Evolutionary conservation across 2,888 invertebrate species (phyloP).

Genomic region (Parasteatoda lunata): DNA sequence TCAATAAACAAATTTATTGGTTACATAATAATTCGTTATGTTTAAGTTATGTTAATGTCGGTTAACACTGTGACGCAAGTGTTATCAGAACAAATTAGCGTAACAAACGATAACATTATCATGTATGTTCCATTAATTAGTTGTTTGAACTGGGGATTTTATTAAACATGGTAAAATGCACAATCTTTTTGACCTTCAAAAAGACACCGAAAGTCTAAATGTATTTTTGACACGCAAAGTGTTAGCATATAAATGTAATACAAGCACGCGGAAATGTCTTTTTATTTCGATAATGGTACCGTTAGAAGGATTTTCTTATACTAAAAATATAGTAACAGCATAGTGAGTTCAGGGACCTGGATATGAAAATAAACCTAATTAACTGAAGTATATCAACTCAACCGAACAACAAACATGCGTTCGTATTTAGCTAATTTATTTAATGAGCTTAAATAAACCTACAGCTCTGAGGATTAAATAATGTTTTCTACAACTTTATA

Average conservation of each 20-base stretch:
- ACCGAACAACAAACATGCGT: not conserved
- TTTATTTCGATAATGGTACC: not conserved
- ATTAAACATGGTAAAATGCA: not conserved
- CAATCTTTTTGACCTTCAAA: not conserved
- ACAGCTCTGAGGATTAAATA: too few species aligned
- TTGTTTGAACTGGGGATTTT: not conserved
- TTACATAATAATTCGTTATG: too few species aligned
- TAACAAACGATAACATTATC: too few species aligned
- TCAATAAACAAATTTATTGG: too few species aligned
- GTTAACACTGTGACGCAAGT: too few species aligned
- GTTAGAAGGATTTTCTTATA: not conserved
- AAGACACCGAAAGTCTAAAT: not conserved
- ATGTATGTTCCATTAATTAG: too few species aligned
- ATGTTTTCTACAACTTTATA: too few species aligned
- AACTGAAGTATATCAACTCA: not conserved
- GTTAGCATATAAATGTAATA: not conserved
- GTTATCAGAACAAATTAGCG: too few species aligned
- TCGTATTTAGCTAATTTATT: not conserved
- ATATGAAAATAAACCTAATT: not conserved
- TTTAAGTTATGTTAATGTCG: too few species aligned
- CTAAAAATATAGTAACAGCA: not conserved
- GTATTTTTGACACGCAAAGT: not conserved
- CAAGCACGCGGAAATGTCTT: not conserved
- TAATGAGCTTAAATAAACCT: too few species aligned
- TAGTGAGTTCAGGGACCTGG: not conserved